Conservation (phyloP, 2,797 vertebrate species). For the Sebastes reedi region DNA sequence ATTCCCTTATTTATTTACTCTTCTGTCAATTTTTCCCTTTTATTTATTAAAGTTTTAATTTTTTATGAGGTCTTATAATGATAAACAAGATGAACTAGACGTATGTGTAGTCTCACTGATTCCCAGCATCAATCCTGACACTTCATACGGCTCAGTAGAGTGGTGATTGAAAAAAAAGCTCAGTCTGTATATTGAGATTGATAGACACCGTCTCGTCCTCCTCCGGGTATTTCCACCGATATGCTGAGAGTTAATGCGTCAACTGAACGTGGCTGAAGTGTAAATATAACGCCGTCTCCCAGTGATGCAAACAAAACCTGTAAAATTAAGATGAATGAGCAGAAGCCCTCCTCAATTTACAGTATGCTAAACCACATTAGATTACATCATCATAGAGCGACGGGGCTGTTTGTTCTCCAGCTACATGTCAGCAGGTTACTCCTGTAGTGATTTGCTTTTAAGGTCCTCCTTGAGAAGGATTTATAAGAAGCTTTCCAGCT, state of each 20-base stretch:
- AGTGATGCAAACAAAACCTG: slow-evolving; percentile 9
- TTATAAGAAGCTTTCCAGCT: too few species aligned
- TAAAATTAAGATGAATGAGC: slow-evolving; percentile 55
- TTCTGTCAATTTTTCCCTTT: too few species aligned
- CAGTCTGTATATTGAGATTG: slow-evolving; percentile 12
- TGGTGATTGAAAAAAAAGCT: neutral
- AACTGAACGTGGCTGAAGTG: neutral
- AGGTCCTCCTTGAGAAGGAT: too few species aligned
- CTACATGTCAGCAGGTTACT: neutral
- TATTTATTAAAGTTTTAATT: too few species aligned
- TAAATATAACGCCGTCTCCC: slow-evolving; percentile 25
- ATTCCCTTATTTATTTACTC: too few species aligned
- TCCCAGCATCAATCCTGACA: neutral
- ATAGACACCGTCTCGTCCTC: neutral
- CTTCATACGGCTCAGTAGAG: neutral
- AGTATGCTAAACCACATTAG: slow-evolving; percentile 22
- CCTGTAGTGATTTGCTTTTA: too few species aligned
- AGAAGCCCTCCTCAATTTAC: slow-evolving; percentile 31
- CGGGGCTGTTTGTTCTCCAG: neutral
- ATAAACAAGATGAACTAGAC: neutral
- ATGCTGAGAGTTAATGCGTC: slow-evolving; percentile 4
- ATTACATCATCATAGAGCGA: neutral
- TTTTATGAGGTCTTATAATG: neutral
- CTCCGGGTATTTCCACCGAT: slow-evolving; percentile 2
- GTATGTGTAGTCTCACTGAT: neutral